A percentile compares a stretch with the other conserved stretches of the same genome.
Conservation (phyloP, 2,113 vertebrate species). For the Boleophthalmus pectinirostris region DNA sequence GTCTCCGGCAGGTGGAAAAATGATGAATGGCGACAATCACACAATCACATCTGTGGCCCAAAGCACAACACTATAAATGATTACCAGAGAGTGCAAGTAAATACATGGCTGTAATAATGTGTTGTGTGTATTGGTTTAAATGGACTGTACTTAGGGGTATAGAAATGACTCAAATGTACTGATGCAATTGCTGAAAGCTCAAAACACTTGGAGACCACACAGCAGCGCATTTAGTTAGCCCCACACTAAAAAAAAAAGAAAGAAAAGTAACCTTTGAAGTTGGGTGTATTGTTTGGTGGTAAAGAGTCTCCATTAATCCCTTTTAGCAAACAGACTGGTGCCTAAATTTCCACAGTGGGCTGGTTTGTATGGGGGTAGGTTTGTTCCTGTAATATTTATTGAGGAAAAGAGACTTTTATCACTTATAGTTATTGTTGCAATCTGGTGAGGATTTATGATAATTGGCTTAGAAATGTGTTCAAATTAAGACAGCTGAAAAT, state of each 20-base stretch:
- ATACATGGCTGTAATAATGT: conserved; percentile 24
- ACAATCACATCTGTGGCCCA: conserved; percentile 50
- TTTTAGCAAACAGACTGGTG: too few species aligned
- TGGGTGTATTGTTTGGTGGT: too few species aligned
- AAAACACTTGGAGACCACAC: background rate
- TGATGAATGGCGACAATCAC: conserved; percentile 72
- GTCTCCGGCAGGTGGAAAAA: conserved; percentile 45
- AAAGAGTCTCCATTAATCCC: too few species aligned
- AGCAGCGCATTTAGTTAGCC: background rate
- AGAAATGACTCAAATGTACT: background rate
- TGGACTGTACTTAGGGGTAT: background rate
- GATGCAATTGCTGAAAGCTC: background rate
- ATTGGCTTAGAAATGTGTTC: background rate
- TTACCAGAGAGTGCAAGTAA: conserved; percentile 41
- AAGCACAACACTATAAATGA: conserved; percentile 52
- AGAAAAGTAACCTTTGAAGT: too few species aligned
- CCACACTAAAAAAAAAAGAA: too few species aligned
- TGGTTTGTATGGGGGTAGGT: too few species aligned
- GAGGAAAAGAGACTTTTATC: too few species aligned
- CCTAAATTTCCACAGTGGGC: too few species aligned
- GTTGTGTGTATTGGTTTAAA: conserved; percentile 6
- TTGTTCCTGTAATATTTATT: background rate
- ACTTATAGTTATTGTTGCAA: background rate
- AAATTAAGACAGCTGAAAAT: background rate
- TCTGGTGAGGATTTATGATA: background rate